phyloP scores from a whole-genome alignment of 2,888 invertebrate genomes.

The Cheilosia grossa region DNA sequence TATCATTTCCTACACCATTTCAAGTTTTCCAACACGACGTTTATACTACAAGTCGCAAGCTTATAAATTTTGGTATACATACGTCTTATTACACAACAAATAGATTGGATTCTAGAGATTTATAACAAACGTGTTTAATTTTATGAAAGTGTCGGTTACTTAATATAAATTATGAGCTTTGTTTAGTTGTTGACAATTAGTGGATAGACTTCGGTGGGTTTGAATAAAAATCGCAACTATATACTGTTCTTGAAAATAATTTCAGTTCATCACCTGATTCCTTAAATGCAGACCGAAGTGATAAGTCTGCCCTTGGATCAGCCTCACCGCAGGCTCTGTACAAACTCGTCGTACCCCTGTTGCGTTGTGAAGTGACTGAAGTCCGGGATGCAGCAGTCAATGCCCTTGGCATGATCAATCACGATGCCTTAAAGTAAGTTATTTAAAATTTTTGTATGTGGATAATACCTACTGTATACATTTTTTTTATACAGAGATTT shows the following conservation, averaged over 20 bases:
- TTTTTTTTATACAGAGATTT: slow-evolving; percentile 88
- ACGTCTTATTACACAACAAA: no score
- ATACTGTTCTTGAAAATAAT: slow-evolving; percentile 73
- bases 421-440: slow-evolving; percentile 94
- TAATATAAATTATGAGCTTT: slow-evolving; percentile 30
- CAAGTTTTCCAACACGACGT: no score
- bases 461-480: neutral
- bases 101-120: neutral
- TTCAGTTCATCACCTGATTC: slow-evolving; percentile 95
- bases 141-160: slow-evolving; percentile 68
- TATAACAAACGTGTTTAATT: slow-evolving; percentile 27
- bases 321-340: slow-evolving; percentile 94
- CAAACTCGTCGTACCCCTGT: slow-evolving; percentile 95
- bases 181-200: slow-evolving; percentile 53
- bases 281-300: slow-evolving; percentile 91
- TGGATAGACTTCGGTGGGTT: slow-evolving; percentile 18
- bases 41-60: no score
- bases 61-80: no score
- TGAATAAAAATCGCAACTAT: neutral
- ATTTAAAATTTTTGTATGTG: neutral
- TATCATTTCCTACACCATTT: no score
- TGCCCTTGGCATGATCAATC: slow-evolving; percentile 97
- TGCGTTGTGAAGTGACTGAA: slow-evolving; percentile 96
- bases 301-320: slow-evolving; percentile 87
- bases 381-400: slow-evolving; percentile 97